phyloP scores from a whole-genome alignment of 2,888 invertebrate species.

The Rhamphomyia laevipes region DNA sequence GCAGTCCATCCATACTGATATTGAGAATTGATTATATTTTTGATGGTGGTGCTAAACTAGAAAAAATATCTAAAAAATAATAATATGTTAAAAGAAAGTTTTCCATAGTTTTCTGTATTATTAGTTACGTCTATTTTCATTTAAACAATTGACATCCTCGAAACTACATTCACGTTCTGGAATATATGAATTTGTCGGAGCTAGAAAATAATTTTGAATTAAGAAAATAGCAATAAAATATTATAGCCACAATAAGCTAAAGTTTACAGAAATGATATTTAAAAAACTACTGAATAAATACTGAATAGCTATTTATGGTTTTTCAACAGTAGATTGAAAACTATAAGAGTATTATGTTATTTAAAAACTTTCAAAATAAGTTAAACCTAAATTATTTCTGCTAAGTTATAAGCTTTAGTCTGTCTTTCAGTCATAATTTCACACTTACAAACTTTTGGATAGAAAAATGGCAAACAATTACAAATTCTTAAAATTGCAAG shows the following conservation, averaged over 20 bases:
- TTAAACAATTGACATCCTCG: constrained; percentile 17
- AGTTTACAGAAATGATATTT: no score
- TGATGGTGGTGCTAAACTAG: constrained; percentile 10
- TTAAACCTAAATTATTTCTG: no score
- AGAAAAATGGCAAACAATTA: constrained; percentile 35
- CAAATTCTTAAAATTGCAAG: constrained; percentile 23
- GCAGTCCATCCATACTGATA: constrained; percentile 9
- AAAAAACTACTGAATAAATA: no score
- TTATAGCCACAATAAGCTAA: not conserved
- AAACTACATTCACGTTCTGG: constrained; percentile 13
- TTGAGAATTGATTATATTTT: constrained; percentile 4
- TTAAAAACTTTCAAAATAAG: no score
- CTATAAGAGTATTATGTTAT: no score
- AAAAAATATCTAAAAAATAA: constrained; percentile 15
- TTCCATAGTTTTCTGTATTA: no score
- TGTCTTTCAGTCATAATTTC: no score
- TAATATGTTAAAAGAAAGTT: no score
- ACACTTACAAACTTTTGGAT: constrained; percentile 25
- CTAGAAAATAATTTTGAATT: not conserved
- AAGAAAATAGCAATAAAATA: no score
- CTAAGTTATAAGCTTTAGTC: no score
- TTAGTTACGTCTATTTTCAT: constrained; percentile 17
- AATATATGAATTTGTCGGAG: not conserved
- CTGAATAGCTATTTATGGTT: no score
- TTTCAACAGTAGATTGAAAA: no score